phyloP scores from a whole-genome alignment of 2,888 invertebrate genomes.

The Calliopum simillimum region DNA sequence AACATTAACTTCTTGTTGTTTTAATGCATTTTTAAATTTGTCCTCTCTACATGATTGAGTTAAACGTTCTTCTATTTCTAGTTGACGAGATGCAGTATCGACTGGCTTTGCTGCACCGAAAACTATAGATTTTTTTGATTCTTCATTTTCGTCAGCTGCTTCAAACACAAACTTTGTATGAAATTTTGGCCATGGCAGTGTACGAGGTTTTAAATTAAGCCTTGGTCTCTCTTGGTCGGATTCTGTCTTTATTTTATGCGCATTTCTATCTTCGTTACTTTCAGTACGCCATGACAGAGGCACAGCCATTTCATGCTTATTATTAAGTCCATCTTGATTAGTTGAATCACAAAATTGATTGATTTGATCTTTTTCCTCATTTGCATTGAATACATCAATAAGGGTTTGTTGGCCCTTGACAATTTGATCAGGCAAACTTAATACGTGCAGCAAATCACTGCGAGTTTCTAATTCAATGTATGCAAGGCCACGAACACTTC shows the following conservation, averaged over 20 bases:
- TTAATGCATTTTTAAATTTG: conserved; percentile 52
- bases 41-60: conserved; percentile 70
- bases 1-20: conserved; percentile 38
- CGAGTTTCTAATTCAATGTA: conserved; percentile 92
- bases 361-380: conserved; percentile 75
- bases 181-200: conserved; percentile 74
- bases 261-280: conserved; percentile 57
- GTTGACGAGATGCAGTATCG: conserved; percentile 89
- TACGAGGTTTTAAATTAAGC: conserved; percentile 83
- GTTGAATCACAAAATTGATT: conserved; percentile 59
- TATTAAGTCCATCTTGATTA: conserved; percentile 54
- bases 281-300: conserved; percentile 63
- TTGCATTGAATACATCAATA: conserved; percentile 82
- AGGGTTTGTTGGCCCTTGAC: conserved; percentile 82
- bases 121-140: conserved; percentile 71
- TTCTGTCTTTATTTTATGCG: conserved; percentile 48
- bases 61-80: conserved; percentile 91
- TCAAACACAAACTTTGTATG: conserved; percentile 68
- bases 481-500: conserved; percentile 86
- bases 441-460: conserved; percentile 85
- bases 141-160: conserved; percentile 36
- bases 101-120: conserved; percentile 97
- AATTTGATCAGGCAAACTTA: conserved; percentile 84
- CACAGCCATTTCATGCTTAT: conserved; percentile 52
- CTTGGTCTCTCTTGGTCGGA: conserved; percentile 73